Base-by-base conservation (phyloP, 2,113 vertebrate genomes). In the Pristiophorus japonicus region DNA sequence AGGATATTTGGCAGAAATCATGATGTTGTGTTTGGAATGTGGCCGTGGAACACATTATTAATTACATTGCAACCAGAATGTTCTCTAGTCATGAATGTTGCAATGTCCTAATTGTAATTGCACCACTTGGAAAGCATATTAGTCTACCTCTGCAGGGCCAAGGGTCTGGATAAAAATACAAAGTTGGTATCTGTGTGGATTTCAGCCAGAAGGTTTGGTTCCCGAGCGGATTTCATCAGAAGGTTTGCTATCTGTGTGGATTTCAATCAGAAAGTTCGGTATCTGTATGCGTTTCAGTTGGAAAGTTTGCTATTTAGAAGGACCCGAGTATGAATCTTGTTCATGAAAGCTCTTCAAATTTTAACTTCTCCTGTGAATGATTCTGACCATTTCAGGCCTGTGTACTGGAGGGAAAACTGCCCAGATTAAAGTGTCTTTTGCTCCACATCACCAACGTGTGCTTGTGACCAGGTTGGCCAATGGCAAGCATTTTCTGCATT, bases 261-360 rank as follows among this genome's bases (percentile, higher is more conserved):
- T 88, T 88, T 22, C 24, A 88, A 24, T 30, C 24, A 27, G 12
- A 55, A 55, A 22, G 47, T 11, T 88, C 34, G 47, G 20, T 87
- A 47, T 27, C 45, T 14, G 27, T 34, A 59, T 55, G n/a, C n/a
- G 11, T 4, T 55, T 22, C 27, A 27, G 85, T 51, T 88, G 47
- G 47, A 59, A 55, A 30, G 47, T 55, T 85, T 88, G 85, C 11
- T 88, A 88, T 59, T 88, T 78, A 42, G 16, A 3, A 18, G 20
- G 27, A 70, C 67, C 67, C 67, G 11, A 24, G 27, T 55, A 47
- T 51, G 22, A 34, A 88, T 34, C 10, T 47, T 12, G 47, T 55
- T 55, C 85, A 55, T 90, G 87, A 90, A 90, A 59, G 8, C 27
- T 34, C 51, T 93, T 93, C 59, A 93, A 63, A 93, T 38, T 93